A percentile compares a stretch with the other conserved stretches of the same genome.
Conservation (phyloP, 2,797 vertebrate species). For the Myiotriccus ornatus region DNA sequence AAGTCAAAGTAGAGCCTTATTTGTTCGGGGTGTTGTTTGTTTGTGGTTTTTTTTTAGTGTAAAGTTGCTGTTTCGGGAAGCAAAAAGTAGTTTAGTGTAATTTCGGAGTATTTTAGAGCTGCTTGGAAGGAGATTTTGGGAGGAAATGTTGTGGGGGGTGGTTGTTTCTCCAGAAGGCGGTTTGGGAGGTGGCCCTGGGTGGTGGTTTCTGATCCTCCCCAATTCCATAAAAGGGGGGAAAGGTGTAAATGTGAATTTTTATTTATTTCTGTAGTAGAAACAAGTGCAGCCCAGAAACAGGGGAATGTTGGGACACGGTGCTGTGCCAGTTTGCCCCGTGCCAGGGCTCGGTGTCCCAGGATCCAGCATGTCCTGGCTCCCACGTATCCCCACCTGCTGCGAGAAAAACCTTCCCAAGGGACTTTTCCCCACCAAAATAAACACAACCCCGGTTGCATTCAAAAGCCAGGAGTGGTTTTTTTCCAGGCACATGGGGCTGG, state of each 20-base stretch:
- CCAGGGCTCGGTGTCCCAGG: neutral
- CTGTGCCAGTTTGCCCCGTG: neutral
- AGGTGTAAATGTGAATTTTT: neutral
- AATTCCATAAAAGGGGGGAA: neutral
- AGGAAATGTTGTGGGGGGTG: accelerated
- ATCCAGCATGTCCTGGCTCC: neutral
- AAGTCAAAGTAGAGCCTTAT: neutral
- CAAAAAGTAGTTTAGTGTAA: neutral
- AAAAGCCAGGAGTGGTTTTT: neutral
- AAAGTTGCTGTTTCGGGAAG: neutral
- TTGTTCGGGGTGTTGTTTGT: neutral
- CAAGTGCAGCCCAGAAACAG: neutral
- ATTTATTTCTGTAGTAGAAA: neutral
- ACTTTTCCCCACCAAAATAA: neutral
- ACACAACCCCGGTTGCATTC: neutral
- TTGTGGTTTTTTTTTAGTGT: neutral
- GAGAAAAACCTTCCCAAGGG: neutral
- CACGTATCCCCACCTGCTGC: accelerated
- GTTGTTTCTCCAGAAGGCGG: neutral
- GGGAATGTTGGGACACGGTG: accelerated
- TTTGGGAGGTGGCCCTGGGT: accelerated
- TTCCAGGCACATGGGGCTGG: neutral
- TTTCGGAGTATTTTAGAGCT: neutral
- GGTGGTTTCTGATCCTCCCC: neutral
- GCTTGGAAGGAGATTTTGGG: neutral